Percentiles rank a stretch among this genome's conserved stretches.
Evolutionary conservation across 2,797 vertebrate genomes (phyloP).

Genomic region (Otolemur crassicaudatus): DNA sequence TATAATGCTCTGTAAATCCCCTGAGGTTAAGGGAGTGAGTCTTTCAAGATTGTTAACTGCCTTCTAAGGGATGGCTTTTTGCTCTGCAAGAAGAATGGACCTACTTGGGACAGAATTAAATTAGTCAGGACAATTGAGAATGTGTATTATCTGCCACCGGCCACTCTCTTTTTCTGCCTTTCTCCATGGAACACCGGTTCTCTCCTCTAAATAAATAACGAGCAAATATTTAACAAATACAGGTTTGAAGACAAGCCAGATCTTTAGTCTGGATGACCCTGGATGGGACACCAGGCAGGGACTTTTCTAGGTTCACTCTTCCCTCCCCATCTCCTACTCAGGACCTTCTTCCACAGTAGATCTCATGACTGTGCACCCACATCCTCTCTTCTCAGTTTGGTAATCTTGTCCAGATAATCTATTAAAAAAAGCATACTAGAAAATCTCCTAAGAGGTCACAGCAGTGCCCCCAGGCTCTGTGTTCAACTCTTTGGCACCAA

Average conservation of each 20-base stretch:
- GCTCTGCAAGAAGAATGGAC: neutral
- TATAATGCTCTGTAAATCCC: neutral
- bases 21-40: neutral
- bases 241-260: neutral
- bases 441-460: neutral
- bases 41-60: neutral
- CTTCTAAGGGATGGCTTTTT: neutral
- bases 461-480: neutral
- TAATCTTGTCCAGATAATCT: neutral
- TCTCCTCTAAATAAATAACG: conserved; percentile 14
- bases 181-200: neutral
- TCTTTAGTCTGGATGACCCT: neutral
- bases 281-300: neutral
- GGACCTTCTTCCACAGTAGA: neutral
- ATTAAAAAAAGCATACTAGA: neutral
- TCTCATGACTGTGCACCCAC: neutral
- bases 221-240: conserved; percentile 34
- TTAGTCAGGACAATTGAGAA: neutral
- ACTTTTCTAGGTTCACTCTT: neutral
- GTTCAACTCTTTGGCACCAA: neutral
- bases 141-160: neutral
- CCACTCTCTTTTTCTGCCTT: neutral
- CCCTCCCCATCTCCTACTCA: neutral
- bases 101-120: neutral
- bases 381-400: neutral